Evolutionary conservation across 2,797 vertebrate species (phyloP).

Genomic region (Enteromius anoplus): DNA sequence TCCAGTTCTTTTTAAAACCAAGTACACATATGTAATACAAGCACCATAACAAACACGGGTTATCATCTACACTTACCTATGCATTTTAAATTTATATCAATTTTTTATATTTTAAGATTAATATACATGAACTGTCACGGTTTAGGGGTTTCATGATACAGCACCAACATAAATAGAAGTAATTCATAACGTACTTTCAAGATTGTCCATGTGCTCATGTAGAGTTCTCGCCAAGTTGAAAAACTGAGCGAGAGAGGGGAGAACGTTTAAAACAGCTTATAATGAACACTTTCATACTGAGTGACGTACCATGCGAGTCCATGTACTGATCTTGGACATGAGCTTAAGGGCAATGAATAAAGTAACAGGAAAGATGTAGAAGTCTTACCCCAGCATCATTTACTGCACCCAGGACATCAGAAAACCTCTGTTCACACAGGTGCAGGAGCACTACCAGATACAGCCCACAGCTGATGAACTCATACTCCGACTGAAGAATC

Average conservation of each 20-base stretch:
- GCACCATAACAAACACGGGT: background rate
- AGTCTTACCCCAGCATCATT: slow-evolving; percentile 92
- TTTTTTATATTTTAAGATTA: background rate
- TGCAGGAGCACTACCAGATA: slow-evolving; percentile 97
- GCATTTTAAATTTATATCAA: background rate
- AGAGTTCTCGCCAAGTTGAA: slow-evolving; percentile 99
- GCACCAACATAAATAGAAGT: slow-evolving; percentile 14
- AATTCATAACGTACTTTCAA: slow-evolving; percentile 90
- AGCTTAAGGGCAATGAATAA: background rate
- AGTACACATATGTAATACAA: background rate
- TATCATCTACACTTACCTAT: slow-evolving; percentile 8
- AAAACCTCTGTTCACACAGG: slow-evolving; percentile 97
- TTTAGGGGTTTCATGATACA: background rate
- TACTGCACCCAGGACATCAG: slow-evolving; percentile 91
- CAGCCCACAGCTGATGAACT: slow-evolving; percentile 98
- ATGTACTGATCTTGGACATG: slow-evolving; percentile 13
- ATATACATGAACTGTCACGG: background rate
- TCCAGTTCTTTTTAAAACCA: background rate
- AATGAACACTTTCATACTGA: background rate
- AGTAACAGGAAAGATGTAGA: background rate
- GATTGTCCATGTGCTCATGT: slow-evolving; percentile 99
- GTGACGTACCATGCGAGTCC: background rate
- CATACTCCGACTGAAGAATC: slow-evolving; percentile 88
- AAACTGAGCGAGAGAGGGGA: slow-evolving; percentile 89
- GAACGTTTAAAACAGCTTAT: slow-evolving; percentile 42